Percentiles rank a stretch among this genome's conserved stretches.
phyloP scores from a whole-genome alignment of 2,888 invertebrate species.

The Cylindroiulus punctatus region DNA sequence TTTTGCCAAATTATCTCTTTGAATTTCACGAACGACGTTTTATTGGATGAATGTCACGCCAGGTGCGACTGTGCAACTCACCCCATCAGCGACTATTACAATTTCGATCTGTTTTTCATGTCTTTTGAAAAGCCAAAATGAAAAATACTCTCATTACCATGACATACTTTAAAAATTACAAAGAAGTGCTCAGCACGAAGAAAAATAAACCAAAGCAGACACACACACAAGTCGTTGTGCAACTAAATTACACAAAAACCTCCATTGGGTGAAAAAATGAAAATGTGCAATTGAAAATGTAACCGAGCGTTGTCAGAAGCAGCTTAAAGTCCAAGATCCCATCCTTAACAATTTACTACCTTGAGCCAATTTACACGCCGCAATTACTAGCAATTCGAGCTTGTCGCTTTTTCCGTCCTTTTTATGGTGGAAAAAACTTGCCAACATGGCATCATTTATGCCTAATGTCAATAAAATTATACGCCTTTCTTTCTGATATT shows the following conservation, averaged over 20 bases:
- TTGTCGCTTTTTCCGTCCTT: constrained; percentile 41
- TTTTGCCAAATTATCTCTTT: neutral
- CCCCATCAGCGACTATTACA: constrained; percentile 42
- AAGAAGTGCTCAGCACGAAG: constrained; percentile 51
- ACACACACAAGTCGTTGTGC: constrained; percentile 44
- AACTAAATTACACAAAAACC: constrained; percentile 31
- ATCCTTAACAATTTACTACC: constrained; percentile 43
- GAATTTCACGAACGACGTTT: constrained; percentile 11
- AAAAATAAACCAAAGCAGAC: constrained; percentile 36
- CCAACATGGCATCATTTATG: constrained; percentile 47
- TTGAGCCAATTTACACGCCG: constrained; percentile 47
- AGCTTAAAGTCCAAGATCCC: constrained; percentile 44
- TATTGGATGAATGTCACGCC: constrained; percentile 45
- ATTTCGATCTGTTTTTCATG: constrained; percentile 13
- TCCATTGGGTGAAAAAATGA: constrained; percentile 34
- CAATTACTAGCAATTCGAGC: constrained; percentile 43
- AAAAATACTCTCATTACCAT: constrained; percentile 52
- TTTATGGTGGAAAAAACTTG: neutral
- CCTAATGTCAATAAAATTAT: constrained; percentile 45
- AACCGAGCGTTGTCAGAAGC: constrained; percentile 44
- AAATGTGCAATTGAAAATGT: constrained; percentile 47
- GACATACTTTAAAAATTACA: constrained; percentile 51
- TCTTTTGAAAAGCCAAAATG: constrained; percentile 40
- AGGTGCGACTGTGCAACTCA: constrained; percentile 39
- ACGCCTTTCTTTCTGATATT: constrained; percentile 31